Evolutionary conservation across 2,113 vertebrate species (phyloP).

Genomic region (Hemichromis elongatus): DNA sequence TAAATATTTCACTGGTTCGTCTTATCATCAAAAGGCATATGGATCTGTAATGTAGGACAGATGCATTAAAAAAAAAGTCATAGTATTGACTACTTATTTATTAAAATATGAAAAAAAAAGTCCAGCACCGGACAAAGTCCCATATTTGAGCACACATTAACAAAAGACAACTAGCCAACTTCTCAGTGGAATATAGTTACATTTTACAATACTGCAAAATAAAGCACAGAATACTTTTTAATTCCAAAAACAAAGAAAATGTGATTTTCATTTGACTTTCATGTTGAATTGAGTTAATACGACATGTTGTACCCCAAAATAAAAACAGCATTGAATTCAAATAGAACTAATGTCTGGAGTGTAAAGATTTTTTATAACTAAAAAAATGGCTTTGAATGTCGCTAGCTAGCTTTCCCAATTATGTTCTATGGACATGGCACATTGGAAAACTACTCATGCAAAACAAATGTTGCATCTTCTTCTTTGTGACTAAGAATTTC

Average conservation of each 20-base stretch:
- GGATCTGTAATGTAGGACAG: background rate
- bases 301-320: background rate
- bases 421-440: background rate
- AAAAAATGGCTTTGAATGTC: background rate
- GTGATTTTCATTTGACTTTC: no score
- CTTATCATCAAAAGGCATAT: background rate
- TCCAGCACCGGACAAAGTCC: background rate
- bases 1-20: background rate
- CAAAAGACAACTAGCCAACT: background rate
- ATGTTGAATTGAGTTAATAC: background rate
- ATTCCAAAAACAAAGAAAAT: background rate
- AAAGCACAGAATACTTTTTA: background rate
- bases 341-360: background rate
- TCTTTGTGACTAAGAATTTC: no score
- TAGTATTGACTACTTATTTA: background rate
- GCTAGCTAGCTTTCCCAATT: background rate
- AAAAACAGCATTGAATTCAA: background rate
- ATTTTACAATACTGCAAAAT: background rate
- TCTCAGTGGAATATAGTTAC: background rate
- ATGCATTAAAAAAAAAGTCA: background rate
- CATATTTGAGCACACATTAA: background rate
- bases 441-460: background rate
- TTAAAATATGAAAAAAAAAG: background rate
- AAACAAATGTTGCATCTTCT: background rate
- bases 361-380: background rate